Conservation (phyloP, 2,113 vertebrate species). For the Tachysurus vachellii region DNA sequence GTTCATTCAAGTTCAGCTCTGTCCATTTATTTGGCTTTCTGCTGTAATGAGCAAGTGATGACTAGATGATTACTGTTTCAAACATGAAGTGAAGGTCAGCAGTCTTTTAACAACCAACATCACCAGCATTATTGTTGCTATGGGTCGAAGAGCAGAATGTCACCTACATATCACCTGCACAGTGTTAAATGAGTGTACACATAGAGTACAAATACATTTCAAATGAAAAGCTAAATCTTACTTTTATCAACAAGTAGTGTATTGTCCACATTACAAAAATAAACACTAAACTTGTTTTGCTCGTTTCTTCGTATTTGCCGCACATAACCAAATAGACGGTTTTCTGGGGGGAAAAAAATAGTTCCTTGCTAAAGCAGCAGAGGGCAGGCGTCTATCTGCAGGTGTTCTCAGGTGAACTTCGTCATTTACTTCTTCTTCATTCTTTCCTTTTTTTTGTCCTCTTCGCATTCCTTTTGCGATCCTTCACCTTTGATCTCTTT, state of each 20-base stretch:
- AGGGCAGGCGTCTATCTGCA: slow-evolving; percentile 4
- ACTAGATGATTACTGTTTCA: slow-evolving; percentile 20
- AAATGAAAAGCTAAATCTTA: background rate
- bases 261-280: background rate
- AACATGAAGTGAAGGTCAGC: slow-evolving; percentile 25
- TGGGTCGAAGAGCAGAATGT: background rate
- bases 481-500: slow-evolving; percentile 31
- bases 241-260: background rate
- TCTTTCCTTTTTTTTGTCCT: slow-evolving; percentile 3
- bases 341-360: background rate
- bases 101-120: background rate
- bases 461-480: background rate
- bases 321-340: background rate
- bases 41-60: slow-evolving; percentile 49
- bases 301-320: background rate
- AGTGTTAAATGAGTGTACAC: background rate
- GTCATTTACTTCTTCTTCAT: background rate
- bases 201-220: background rate
- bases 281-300: background rate
- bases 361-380: slow-evolving; percentile 21
- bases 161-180: background rate
- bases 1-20: slow-evolving; percentile 6
- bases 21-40: background rate
- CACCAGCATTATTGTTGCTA: background rate
- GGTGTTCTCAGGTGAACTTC: slow-evolving; percentile 28